Evolutionary conservation across 1,140 invertebrate species (phyloP).

Genomic region (Cydia fagiglandana): DNA sequence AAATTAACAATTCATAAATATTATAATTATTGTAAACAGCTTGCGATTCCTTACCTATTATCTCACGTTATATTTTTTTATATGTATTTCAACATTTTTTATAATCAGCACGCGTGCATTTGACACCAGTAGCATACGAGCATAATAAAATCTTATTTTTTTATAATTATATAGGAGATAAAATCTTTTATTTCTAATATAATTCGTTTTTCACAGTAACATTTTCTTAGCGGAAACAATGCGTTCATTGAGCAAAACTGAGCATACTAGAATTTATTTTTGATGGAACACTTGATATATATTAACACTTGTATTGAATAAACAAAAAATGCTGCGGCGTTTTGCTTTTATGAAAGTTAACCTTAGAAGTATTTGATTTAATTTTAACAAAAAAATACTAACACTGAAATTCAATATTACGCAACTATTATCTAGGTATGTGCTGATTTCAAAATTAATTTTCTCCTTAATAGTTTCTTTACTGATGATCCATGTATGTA

Average conservation of each 20-base stretch:
- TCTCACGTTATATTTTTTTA: slow-evolving; percentile 33
- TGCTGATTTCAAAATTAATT: background rate
- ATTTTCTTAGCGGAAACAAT: slow-evolving; percentile 47
- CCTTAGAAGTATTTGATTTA: too few relatives aligned
- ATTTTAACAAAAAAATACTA: too few relatives aligned
- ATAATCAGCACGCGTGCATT: slow-evolving; percentile 68
- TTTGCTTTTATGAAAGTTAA: too few relatives aligned
- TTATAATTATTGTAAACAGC: slow-evolving; percentile 46
- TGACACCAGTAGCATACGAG: slow-evolving; percentile 67
- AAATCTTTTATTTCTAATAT: slow-evolving; percentile 62
- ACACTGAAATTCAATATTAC: too few relatives aligned
- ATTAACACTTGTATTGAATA: background rate
- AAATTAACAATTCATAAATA: slow-evolving; percentile 29
- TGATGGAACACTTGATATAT: background rate
- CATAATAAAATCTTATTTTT: slow-evolving; percentile 59
- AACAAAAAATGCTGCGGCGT: background rate
- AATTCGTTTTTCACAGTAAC: slow-evolving; percentile 56
- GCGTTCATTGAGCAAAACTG: slow-evolving; percentile 61
- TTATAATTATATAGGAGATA: slow-evolving; percentile 59
- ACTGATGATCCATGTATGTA: too few relatives aligned
- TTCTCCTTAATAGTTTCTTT: too few relatives aligned
- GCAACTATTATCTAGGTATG: too few relatives aligned
- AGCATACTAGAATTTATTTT: slow-evolving; percentile 17
- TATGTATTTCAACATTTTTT: slow-evolving; percentile 36
- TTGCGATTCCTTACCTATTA: slow-evolving; percentile 34